Conservation (phyloP, 2,888 invertebrate genomes). For the Metacarcinus magister region DNA sequence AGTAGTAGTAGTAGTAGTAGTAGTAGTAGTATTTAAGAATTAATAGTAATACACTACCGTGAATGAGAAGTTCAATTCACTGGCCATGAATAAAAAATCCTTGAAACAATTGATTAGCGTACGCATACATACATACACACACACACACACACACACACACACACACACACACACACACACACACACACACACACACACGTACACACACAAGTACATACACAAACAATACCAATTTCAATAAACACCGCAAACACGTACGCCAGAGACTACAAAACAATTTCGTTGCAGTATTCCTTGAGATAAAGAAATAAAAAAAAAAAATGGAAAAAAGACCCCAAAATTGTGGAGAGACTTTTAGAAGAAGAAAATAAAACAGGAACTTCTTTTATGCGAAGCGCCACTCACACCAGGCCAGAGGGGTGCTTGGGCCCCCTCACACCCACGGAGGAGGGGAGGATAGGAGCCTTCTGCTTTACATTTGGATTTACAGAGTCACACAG, state of each 20-base stretch:
- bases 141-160: too few relatives aligned
- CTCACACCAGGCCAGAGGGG: background rate
- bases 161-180: background rate
- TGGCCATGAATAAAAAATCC: too few relatives aligned
- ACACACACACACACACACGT: conserved; percentile 1
- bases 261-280: background rate
- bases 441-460: background rate
- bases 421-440: background rate
- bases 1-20: background rate
- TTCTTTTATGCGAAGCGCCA: conserved; percentile 7
- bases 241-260: conserved; percentile 2
- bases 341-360: conserved; percentile 35
- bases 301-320: background rate
- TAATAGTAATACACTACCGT: background rate
- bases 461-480: background rate
- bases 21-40: background rate
- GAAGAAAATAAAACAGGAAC: background rate
- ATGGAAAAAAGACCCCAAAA: background rate
- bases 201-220: background rate
- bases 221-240: background rate
- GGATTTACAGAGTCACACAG: background rate
- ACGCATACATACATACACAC: too few relatives aligned
- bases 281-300: background rate
- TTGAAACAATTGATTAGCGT: too few relatives aligned
- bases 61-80: too few relatives aligned